A percentile compares a stretch with the other conserved stretches of the same genome.
Conservation (phyloP, 2,797 vertebrate species). For the Ambastaia sidthimunki region DNA sequence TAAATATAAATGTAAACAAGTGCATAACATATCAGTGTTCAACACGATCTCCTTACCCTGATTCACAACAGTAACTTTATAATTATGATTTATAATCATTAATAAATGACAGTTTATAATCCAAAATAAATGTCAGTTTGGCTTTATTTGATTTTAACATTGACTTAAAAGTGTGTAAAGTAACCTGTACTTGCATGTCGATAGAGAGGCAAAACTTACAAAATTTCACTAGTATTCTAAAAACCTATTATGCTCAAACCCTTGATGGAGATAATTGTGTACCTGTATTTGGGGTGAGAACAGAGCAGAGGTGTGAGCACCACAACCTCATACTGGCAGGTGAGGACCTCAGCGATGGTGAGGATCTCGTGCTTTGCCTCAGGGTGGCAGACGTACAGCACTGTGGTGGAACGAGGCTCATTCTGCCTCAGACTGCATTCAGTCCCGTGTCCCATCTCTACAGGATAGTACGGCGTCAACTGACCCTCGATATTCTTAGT, state of each 20-base stretch:
- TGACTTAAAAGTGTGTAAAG: no score
- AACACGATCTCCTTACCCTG: no score
- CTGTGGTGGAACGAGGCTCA: constrained; percentile 83
- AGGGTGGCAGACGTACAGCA: constrained; percentile 96
- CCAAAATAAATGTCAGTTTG: no score
- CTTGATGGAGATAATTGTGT: neutral
- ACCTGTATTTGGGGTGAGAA: constrained; percentile 95
- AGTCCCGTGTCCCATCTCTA: constrained; percentile 94
- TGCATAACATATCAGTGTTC: no score
- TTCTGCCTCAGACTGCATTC: constrained; percentile 91
- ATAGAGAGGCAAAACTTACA: no score
- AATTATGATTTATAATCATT: no score
- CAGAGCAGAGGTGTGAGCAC: constrained; percentile 96
- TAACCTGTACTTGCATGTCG: no score
- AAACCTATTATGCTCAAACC: neutral
- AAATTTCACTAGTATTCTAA: no score
- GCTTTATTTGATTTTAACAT: no score
- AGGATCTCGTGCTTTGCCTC: constrained; percentile 98
- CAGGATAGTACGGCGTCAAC: constrained; percentile 90
- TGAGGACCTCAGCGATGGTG: constrained; percentile 94
- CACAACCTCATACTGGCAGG: constrained; percentile 97
- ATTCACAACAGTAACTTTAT: no score
- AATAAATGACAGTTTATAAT: no score
- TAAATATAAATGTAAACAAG: no score
- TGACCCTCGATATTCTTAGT: constrained; percentile 98